Evolutionary conservation across 2,888 invertebrate genomes (phyloP).

Genomic region (Andrena haemorrhoa): DNA sequence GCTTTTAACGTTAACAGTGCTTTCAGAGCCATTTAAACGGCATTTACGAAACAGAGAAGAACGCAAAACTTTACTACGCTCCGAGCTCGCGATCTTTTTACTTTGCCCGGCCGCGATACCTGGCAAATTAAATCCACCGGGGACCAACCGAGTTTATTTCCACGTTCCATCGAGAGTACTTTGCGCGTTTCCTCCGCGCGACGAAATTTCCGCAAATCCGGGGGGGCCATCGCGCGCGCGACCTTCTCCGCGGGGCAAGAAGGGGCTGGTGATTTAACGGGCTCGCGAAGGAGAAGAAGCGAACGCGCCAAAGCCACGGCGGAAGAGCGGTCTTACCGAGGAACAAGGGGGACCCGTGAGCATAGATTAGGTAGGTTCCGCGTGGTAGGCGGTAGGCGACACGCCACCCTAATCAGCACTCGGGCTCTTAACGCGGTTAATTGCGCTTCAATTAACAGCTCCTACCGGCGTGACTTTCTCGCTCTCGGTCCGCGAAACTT

Average conservation of each 20-base stretch:
- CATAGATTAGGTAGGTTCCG: constrained; percentile 66
- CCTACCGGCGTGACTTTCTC: constrained; percentile 60
- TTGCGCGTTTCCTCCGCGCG: neutral
- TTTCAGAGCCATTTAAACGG: constrained; percentile 65
- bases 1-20: constrained; percentile 67
- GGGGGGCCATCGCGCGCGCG: too few species aligned
- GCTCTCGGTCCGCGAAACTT: constrained; percentile 52
- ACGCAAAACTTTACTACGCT: constrained; percentile 41
- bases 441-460: constrained; percentile 75
- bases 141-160: constrained; percentile 25
- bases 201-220: neutral
- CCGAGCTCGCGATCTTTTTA: constrained; percentile 33
- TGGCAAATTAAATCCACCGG: constrained; percentile 42
- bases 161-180: constrained; percentile 7
- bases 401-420: constrained; percentile 65
- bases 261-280: neutral
- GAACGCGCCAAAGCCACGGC: neutral
- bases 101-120: constrained; percentile 6
- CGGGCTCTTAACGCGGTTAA: constrained; percentile 75
- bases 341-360: constrained; percentile 39
- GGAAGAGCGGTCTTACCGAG: neutral
- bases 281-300: neutral
- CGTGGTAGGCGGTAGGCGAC: constrained; percentile 20
- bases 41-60: constrained; percentile 62
- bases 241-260: too few species aligned